phyloP scores from a whole-genome alignment of 2,797 vertebrate species.

The Poeciliopsis presidionis region DNA sequence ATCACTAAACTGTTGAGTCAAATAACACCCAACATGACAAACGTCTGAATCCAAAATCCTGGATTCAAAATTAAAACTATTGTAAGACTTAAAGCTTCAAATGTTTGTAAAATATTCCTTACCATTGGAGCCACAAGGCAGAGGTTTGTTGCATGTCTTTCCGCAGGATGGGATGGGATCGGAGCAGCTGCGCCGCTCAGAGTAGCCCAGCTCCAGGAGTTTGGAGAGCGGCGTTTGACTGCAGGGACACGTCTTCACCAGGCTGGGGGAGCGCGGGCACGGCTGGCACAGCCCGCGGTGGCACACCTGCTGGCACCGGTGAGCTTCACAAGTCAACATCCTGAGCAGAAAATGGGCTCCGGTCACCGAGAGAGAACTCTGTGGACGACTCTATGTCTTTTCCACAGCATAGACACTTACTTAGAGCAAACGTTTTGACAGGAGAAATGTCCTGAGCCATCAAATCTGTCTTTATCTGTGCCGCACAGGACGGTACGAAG shows the following conservation, averaged over 20 bases:
- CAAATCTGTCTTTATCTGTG: conserved; percentile 84
- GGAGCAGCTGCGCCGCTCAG: conserved; percentile 86
- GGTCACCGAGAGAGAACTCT: neutral
- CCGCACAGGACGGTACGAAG: conserved; percentile 88
- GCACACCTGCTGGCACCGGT: conserved; percentile 88
- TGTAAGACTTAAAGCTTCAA: neutral
- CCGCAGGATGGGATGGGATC: conserved; percentile 95
- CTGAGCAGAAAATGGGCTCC: conserved; percentile 63
- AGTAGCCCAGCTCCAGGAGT: conserved; percentile 90
- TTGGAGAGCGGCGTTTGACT: conserved; percentile 91
- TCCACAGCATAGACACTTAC: conserved; percentile 76
- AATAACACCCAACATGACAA: neutral
- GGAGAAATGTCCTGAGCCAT: conserved; percentile 89
- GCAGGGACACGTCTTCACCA: conserved; percentile 91
- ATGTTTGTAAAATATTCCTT: conserved; percentile 43
- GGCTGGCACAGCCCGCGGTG: conserved; percentile 88
- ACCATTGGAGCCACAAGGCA: conserved; percentile 93
- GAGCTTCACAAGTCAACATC: conserved; percentile 90
- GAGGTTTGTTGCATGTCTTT: conserved; percentile 92
- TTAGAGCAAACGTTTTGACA: conserved; percentile 91
- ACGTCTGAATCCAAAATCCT: neutral
- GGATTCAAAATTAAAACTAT: neutral
- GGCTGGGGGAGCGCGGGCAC: conserved; percentile 87
- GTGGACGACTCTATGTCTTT: neutral
- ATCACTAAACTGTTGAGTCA: neutral